Evolutionary conservation across 1,140 invertebrate genomes (phyloP).

Genomic region (Drosophila auraria): DNA sequence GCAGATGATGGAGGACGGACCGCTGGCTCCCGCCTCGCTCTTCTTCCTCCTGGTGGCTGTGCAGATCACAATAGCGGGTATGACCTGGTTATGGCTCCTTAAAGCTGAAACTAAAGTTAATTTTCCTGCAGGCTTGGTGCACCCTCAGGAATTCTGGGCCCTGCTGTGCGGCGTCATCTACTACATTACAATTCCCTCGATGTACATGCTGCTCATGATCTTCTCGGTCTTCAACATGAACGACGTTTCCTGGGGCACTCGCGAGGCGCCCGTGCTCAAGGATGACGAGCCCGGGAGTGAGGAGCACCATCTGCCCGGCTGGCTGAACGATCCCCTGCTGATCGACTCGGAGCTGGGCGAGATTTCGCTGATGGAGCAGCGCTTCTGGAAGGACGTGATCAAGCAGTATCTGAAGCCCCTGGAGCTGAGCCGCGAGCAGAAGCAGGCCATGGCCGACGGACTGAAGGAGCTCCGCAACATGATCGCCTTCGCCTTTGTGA

Average conservation of each 20-base stretch:
- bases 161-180: conserved; percentile 93
- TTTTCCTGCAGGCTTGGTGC: conserved; percentile 88
- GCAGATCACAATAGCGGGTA: conserved; percentile 88
- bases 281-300: conserved; percentile 50
- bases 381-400: conserved; percentile 91
- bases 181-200: conserved; percentile 96
- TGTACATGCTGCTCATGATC: conserved; percentile 96
- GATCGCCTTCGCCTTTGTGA: conserved; percentile 92
- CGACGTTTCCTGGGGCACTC: conserved; percentile 95
- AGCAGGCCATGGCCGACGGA: conserved; percentile 87
- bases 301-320: conserved; percentile 86
- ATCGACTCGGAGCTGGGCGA: conserved; percentile 88
- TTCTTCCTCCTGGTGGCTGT: conserved; percentile 89
- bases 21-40: conserved; percentile 91
- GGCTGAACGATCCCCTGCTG: conserved; percentile 90
- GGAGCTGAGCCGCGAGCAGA: conserved; percentile 87
- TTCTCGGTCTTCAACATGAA: conserved; percentile 97
- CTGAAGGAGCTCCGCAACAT: conserved; percentile 90
- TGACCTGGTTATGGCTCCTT: background rate
- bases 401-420: conserved; percentile 90
- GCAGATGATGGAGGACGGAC: conserved; percentile 92
- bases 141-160: conserved; percentile 94
- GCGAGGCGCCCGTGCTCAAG: conserved; percentile 87
- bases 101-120: conserved; percentile 21
- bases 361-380: conserved; percentile 87